Evolutionary conservation across 35 echinoderm and acorn worm genomes (phyloP), one percentile per base, ranked within the genome.

Genomic region (Patiria miniata): DNA sequence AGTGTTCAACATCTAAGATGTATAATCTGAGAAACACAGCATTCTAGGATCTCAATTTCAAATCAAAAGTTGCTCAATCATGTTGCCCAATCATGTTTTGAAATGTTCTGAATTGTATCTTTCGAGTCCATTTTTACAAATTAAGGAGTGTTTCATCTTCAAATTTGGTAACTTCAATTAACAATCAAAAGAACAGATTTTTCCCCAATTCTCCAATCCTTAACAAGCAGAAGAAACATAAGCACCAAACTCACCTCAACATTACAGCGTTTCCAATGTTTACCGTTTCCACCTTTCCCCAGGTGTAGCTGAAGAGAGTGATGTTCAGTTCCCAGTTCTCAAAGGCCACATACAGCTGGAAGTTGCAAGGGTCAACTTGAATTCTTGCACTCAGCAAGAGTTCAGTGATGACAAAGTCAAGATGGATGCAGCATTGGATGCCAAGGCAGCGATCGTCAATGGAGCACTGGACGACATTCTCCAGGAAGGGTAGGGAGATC

Each of bases 281-380:
- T 9, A 22, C 19, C 19, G 5, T 58, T 40, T 84, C 55, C 29
- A 37, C 51, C 18, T 34, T 39, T 21, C 82, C 82, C 82, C 82
- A 84, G 8, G 53, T 58, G 57, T 84, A 84, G 36, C 29, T 60
- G 29, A 84, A 84, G 26, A 84, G 39, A 36, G 82, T 84, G 33
- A 61, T 16, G 22, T 40, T 84, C 19, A 23, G 54, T 28, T n/a
- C 82, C 52, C 38, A 61, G 22, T 84, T 84, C 53, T 84, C 82
- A 39, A 84, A 84, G 0, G 36, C 53, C 30, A 84, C 22, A 16
- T 53, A 58, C 8, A 60, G 57, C 36, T 33, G 12, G 36, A 59
- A 84, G 28, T 84, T 34, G 37, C 82, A 84, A 0, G 82, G 82
- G 16, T 84, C 82, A 8, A 84, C 44, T 21, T 59, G 37, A 16